phyloP scores from a whole-genome alignment of 2,113 vertebrate species.

The Panthera uncia region DNA sequence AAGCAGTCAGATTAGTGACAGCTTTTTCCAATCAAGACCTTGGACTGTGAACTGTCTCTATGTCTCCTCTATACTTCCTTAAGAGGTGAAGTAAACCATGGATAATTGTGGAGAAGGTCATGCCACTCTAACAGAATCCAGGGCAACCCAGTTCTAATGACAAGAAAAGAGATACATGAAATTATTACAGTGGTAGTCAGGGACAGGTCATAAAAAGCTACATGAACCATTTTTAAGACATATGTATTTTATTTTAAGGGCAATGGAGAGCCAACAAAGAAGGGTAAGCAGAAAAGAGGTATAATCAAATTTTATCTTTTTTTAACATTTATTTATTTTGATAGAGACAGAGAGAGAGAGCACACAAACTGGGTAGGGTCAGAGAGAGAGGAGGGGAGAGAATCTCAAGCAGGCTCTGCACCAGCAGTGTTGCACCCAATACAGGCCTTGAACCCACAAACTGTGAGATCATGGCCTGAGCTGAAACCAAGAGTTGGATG shows the following conservation, averaged over 20 bases:
- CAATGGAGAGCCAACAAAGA: not conserved
- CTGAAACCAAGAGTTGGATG: too few species aligned
- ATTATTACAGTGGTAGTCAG: not conserved
- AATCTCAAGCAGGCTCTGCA: too few species aligned
- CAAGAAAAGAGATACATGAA: not conserved
- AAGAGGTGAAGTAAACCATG: not conserved
- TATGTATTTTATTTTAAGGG: not conserved
- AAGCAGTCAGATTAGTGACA: not conserved
- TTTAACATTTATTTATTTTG: too few species aligned
- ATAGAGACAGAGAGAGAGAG: too few species aligned
- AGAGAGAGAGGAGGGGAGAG: too few species aligned
- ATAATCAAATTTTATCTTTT: not conserved
- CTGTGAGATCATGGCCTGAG: too few species aligned
- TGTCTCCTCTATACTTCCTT: not conserved
- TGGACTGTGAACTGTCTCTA: not conserved
- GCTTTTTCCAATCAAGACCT: not conserved
- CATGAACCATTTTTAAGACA: not conserved
- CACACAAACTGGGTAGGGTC: too few species aligned
- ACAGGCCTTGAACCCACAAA: too few species aligned
- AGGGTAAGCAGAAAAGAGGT: not conserved
- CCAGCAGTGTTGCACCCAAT: too few species aligned
- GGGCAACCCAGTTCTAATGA: not conserved
- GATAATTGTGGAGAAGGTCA: not conserved
- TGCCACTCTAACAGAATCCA: not conserved
- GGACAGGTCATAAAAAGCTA: not conserved